Evolutionary conservation across 2,888 invertebrate genomes (phyloP), one percentile per base, ranked within the genome.

Genomic region (Megaustenia siamemsis): DNA sequence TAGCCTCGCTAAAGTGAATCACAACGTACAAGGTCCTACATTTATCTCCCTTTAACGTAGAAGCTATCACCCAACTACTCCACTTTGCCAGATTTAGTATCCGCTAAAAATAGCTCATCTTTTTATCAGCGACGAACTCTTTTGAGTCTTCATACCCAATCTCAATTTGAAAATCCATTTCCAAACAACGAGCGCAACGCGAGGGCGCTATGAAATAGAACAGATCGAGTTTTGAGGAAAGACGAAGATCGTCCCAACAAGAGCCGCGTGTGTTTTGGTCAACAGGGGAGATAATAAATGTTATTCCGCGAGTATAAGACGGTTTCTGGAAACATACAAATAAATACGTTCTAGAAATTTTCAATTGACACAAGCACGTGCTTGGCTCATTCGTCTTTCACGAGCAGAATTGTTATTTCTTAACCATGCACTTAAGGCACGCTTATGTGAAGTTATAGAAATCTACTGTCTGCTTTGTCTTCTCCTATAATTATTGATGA

Each of bases 241-340:
- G 28, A n/a, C 12, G 24, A 68, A 38, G 18, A 68, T 68, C 38
- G 21, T 18, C 38, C 35, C 38, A 38, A 68, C 68, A 32, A n/a
- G 35, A 68, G 4, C 12, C 10, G 18, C 68, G 68, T 68, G 68
- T 68, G 68, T 68, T 5, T 35, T 35, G 68, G 12, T 35, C 38
- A 68, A 68, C 68, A 68, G 32, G 15, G 35, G 38, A 68, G 68
- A 68, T 68, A 68, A 68, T 68, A 68, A 35, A 35, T 38, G 38
- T 68, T 35, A 68, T 68, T 38, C 38, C 35, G 15, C 38, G 18
- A 68, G 68, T 68, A 68, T 68, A 68, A 68, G 3, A n/a, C 32
- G 15, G 15, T 24, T 0, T 45, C n/a, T 43, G 45, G 28, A 43
- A 43, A 49, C 43, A 35, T 32, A 35, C 35, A 35, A 35, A 15